These are phyloP conservation scores for Heliocidaris erythrogramma DNA, from an alignment of 35 echinoderm and acorn worm species.

Conservation along the genomic window DNA sequence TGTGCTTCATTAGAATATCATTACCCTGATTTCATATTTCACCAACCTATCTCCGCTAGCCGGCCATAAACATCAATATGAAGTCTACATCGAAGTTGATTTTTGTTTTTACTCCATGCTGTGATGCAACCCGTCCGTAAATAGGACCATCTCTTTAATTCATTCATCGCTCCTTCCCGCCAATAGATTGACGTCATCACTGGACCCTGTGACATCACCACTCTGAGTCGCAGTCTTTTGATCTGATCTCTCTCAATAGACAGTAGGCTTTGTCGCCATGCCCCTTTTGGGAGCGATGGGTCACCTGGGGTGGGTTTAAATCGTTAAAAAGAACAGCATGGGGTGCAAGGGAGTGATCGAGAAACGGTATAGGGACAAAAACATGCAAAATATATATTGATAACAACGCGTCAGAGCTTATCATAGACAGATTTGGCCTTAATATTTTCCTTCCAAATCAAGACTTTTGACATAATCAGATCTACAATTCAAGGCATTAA, in stretches of 20 bases:
- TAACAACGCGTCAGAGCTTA: no score
- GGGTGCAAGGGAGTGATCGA: no score
- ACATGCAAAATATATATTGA: no score
- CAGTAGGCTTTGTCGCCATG: background rate
- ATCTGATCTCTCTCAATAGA: background rate
- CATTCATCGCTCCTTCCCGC: background rate
- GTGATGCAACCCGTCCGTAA: background rate
- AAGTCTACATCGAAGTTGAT: background rate
- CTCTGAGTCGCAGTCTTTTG: background rate
- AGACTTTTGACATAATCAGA: no score
- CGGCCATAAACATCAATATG: background rate
- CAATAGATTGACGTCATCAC: background rate
- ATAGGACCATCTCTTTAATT: background rate
- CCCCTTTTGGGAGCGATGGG: background rate
- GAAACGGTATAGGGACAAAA: no score
- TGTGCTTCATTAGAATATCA: no score
- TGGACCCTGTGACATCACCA: background rate
- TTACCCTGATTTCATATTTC: no score
- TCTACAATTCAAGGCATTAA: no score
- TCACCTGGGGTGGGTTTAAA: no score
- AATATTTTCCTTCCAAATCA: no score
- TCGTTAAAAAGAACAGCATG: no score
- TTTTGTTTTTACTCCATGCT: background rate
- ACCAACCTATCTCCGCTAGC: background rate
- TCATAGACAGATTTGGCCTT: no score